phyloP scores from a whole-genome alignment of 2,113 vertebrate species.

The Nesospiza acunhae region DNA sequence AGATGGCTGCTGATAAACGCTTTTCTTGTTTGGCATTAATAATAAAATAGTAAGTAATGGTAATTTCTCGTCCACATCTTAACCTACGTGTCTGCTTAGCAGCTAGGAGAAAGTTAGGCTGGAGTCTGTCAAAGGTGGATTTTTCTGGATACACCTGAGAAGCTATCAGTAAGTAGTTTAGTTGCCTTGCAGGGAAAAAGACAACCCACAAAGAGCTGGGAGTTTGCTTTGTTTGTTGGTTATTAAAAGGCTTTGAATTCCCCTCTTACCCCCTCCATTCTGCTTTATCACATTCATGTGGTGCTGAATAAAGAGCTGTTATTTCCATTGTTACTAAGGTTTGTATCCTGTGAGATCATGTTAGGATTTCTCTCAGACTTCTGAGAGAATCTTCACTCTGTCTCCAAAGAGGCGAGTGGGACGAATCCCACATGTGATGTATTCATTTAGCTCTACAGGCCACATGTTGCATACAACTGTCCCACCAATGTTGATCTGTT shows the following conservation, averaged over 20 bases:
- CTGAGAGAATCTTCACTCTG: background rate
- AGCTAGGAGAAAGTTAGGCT: background rate
- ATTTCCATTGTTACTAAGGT: background rate
- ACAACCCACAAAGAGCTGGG: background rate
- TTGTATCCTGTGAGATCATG: background rate
- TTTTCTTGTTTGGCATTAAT: conserved; percentile 24
- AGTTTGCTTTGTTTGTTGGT: background rate
- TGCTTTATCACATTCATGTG: background rate
- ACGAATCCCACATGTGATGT: background rate
- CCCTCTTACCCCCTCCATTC: background rate
- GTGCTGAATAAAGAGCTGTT: background rate
- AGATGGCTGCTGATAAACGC: conserved; percentile 52
- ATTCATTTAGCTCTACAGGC: background rate
- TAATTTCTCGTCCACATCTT: background rate
- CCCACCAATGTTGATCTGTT: background rate
- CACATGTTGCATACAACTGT: background rate
- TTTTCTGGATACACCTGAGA: background rate
- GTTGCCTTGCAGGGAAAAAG: background rate
- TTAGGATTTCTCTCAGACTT: background rate
- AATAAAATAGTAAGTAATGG: background rate
- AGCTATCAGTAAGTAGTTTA: background rate
- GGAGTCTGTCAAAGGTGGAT: background rate
- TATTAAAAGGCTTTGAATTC: background rate
- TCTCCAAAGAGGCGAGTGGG: background rate
- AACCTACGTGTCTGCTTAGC: background rate